Evolutionary conservation across 2,888 invertebrate genomes (phyloP).

Genomic region (Lasiommata megera): DNA sequence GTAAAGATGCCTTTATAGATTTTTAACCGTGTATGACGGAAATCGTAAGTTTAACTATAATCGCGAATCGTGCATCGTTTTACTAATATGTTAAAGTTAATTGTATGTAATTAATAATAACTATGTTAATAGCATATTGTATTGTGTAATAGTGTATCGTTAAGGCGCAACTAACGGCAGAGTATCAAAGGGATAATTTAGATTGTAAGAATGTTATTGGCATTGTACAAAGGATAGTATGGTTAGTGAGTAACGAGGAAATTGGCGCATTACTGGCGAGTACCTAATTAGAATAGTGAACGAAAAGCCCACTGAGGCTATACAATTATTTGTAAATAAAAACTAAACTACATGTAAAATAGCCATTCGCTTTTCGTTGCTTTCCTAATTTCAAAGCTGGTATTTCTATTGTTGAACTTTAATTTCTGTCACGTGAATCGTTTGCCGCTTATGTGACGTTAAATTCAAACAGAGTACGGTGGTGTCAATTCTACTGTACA

Average conservation of each 20-base stretch:
- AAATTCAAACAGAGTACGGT: slow-evolving; percentile 13
- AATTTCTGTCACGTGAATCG: slow-evolving; percentile 30
- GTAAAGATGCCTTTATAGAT: slow-evolving; percentile 81
- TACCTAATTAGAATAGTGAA: slow-evolving; percentile 80
- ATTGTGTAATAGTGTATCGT: slow-evolving; percentile 64
- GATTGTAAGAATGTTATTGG: slow-evolving; percentile 75
- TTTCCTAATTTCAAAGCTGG: slow-evolving; percentile 58
- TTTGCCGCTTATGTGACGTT: slow-evolving; percentile 19
- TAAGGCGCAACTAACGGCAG: slow-evolving; percentile 71
- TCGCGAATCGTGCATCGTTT: slow-evolving; percentile 73
- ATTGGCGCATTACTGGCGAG: slow-evolving; percentile 82
- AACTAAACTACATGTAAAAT: slow-evolving; percentile 56
- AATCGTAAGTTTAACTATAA: slow-evolving; percentile 64
- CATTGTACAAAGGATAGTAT: slow-evolving; percentile 79
- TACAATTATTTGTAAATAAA: slow-evolving; percentile 68
- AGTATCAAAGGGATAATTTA: slow-evolving; percentile 68
- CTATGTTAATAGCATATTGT: slow-evolving; percentile 75
- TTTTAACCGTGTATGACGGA: slow-evolving; percentile 72
- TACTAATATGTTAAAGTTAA: slow-evolving; percentile 67
- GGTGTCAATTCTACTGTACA: too few species aligned
- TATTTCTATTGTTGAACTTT: slow-evolving; percentile 38
- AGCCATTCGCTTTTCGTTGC: slow-evolving; percentile 67
- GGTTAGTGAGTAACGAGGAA: slow-evolving; percentile 73
- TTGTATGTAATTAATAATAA: slow-evolving; percentile 73
- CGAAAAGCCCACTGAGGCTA: slow-evolving; percentile 74